These are phyloP conservation scores for Machaerirhynchus nigripectus DNA, from an alignment of 2,113 vertebrate species.

Conservation along the genomic window DNA sequence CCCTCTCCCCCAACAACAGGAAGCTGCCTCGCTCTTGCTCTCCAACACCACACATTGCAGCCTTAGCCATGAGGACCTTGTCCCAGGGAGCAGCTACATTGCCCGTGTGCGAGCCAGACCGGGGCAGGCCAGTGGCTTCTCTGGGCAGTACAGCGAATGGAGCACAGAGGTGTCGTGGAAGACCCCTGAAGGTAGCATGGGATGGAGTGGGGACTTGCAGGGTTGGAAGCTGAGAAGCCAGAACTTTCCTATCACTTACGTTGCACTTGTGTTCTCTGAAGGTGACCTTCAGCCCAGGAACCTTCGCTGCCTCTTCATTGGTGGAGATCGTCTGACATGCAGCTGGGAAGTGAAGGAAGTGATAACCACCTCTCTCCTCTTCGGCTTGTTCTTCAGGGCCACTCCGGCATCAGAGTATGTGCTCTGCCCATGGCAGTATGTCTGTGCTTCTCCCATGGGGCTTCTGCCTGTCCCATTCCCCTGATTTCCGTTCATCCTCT, in stretches of 20 bases:
- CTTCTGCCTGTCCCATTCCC: neutral
- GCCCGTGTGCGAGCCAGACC: constrained; percentile 65
- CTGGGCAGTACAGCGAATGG: constrained; percentile 44
- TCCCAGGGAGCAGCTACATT: constrained; percentile 52
- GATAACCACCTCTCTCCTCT: constrained; percentile 57
- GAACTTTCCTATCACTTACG: neutral
- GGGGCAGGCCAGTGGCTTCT: neutral
- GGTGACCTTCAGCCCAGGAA: constrained; percentile 64
- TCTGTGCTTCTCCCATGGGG: neutral
- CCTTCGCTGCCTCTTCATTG: constrained; percentile 67
- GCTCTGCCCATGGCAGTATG: neutral
- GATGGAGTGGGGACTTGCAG: fast-evolving
- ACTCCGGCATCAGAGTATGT: neutral
- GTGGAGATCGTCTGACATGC: constrained; percentile 49
- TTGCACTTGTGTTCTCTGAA: neutral
- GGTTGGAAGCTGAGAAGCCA: neutral
- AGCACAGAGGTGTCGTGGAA: constrained; percentile 50
- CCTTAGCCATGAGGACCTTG: neutral
- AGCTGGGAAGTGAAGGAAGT: constrained; percentile 72
- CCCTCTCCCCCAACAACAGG: neutral
- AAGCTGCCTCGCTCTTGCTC: neutral
- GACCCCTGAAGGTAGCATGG: constrained; percentile 60
- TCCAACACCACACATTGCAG: neutral
- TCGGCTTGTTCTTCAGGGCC: constrained; percentile 68
- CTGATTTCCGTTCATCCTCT: neutral